Evolutionary conservation across 2,113 vertebrate species (phyloP), one percentile per base, ranked within the genome.

Genomic region (Saguinus imperator): DNA sequence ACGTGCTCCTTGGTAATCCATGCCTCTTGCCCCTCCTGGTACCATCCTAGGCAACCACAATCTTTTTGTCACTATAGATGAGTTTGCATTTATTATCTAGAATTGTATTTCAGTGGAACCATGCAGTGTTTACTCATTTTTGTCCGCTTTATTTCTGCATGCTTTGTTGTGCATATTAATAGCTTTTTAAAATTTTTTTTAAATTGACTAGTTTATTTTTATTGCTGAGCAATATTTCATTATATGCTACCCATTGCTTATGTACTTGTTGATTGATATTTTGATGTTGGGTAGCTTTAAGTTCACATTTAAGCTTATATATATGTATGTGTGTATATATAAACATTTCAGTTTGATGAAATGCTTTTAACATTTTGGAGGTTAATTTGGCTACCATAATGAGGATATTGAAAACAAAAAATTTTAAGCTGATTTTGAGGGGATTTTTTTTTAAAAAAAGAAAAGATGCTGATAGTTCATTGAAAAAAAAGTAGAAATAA

Each of bases 371-470:
- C 35, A 50, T 58, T 37, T 81, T 85, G 45, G n/a, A 23, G 45
- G 13, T 90, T 77, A 70, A 57, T 75, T 88, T 94, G 73, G 40
- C 64, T 81, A 29, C 43, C 87, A 1, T 82, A 86, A 48, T 80
- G 55, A 91, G 12, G 23, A 88, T 82, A 86, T 37, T 76, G 37
- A 80, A 93, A 90, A 93, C 85, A 21, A 86, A 80, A 87, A 68
- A 75, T 61, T 10, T 58, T 45, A 83, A 83, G 32, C 43, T 43
- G 66, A 12, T 89, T 91, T 81, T 32, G 13, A 70, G 17, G 77
- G 85, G 32, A 40, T 40, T 77, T 97, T 87, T 96, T 91, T 72
- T 5, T 48, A 77, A 55, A 75, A 73, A 48, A 29, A 75, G 43
- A 76, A n/a, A 73, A 64, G 48, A 32, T 93, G 35, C 43, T 94